A percentile compares a stretch with the other conserved stretches of the same genome.
Evolutionary conservation across 1,140 invertebrate species (phyloP).

Genomic region (Neoseiulus cucumeris): DNA sequence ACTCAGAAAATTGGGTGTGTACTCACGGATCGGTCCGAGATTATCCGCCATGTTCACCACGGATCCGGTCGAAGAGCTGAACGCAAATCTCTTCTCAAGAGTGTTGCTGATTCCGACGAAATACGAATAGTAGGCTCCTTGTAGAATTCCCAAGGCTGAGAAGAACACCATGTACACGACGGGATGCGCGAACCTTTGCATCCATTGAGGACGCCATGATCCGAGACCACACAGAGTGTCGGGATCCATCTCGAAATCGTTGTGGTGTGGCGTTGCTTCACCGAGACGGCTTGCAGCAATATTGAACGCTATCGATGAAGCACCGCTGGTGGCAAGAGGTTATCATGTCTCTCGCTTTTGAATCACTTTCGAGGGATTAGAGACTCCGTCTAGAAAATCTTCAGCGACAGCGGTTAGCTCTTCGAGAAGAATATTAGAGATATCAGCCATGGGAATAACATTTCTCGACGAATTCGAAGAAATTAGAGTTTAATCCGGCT

Average conservation of each 20-base stretch:
- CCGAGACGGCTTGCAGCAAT: too few relatives aligned
- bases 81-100: slow-evolving; percentile 52
- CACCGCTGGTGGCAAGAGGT: too few relatives aligned
- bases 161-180: slow-evolving; percentile 50
- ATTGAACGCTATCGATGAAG: too few relatives aligned
- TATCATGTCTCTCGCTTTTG: too few relatives aligned
- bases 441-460: too few relatives aligned
- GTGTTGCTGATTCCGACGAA: slow-evolving; percentile 54
- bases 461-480: too few relatives aligned
- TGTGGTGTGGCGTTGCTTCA: background rate
- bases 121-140: slow-evolving; percentile 51
- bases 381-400: too few relatives aligned
- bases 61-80: slow-evolving; percentile 23
- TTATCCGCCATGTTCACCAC: slow-evolving; percentile 47
- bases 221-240: slow-evolving; percentile 35
- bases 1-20: background rate
- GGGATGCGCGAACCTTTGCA: slow-evolving; percentile 48
- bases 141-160: slow-evolving; percentile 46
- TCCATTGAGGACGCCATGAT: slow-evolving; percentile 37
- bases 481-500: too few relatives aligned
- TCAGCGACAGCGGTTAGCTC: too few relatives aligned
- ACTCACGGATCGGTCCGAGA: slow-evolving; percentile 15
- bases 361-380: too few relatives aligned
- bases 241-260: background rate
- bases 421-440: too few relatives aligned